These are phyloP conservation scores for Calidris pygmaea DNA, from an alignment of 2,113 vertebrate genomes.

Conservation along the genomic window DNA sequence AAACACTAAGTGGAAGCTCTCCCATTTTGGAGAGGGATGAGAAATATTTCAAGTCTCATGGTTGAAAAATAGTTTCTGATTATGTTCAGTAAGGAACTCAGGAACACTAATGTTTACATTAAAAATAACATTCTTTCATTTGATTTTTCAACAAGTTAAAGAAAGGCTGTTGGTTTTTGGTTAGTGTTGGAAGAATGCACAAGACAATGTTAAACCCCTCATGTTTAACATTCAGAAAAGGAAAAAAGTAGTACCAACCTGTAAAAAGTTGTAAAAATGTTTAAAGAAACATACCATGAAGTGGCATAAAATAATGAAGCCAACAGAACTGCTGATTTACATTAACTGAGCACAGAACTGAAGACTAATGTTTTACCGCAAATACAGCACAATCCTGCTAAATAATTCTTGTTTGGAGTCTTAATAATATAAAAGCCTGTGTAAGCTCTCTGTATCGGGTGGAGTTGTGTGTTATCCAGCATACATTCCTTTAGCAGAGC, in stretches of 20 bases:
- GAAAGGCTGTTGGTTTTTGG: neutral
- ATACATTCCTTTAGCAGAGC: neutral
- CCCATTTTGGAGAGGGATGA: neutral
- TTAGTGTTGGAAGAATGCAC: neutral
- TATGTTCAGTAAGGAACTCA: neutral
- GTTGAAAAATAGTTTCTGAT: neutral
- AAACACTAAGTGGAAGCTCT: neutral
- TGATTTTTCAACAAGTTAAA: neutral
- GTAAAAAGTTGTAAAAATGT: neutral
- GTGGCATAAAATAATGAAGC: neutral
- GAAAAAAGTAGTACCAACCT: neutral
- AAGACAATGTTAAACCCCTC: neutral
- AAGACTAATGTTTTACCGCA: neutral
- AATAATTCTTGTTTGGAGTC: neutral
- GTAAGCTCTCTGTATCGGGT: neutral
- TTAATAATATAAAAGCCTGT: neutral
- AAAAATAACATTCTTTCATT: neutral
- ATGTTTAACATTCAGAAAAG: neutral
- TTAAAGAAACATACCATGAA: neutral
- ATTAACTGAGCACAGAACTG: neutral
- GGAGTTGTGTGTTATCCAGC: neutral
- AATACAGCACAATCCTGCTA: neutral
- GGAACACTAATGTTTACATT: neutral
- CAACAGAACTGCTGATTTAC: neutral
- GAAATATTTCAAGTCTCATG: neutral